A percentile compares a stretch with the other conserved stretches of the same genome.
phyloP scores from a whole-genome alignment of 1,140 invertebrate genomes.

The Aphidius gifuensis region DNA sequence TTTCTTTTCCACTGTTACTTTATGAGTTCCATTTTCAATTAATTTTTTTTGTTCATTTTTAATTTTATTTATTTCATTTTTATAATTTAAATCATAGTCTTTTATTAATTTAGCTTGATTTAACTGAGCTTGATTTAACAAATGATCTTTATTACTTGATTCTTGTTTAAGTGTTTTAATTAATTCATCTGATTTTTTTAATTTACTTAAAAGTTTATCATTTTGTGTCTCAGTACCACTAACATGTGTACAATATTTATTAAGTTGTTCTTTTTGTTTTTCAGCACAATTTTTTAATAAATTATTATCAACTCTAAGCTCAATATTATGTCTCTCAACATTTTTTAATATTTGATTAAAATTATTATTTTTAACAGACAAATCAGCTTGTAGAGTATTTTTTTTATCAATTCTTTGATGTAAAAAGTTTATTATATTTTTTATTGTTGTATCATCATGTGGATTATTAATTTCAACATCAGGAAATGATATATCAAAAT shows the following conservation, averaged over 20 bases:
- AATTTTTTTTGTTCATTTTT: neutral
- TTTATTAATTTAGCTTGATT: slow-evolving; percentile 67
- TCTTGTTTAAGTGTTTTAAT: slow-evolving; percentile 40
- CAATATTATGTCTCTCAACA: slow-evolving; percentile 65
- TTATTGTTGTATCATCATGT: slow-evolving; percentile 64
- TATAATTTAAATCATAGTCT: slow-evolving; percentile 56
- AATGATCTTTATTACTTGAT: too few species aligned
- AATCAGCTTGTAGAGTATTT: slow-evolving; percentile 52
- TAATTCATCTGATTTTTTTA: slow-evolving; percentile 53
- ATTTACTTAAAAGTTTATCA: slow-evolving; percentile 45
- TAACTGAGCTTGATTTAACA: too few species aligned
- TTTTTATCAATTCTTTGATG: slow-evolving; percentile 67
- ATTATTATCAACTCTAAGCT: slow-evolving; percentile 63
- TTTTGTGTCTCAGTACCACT: slow-evolving; percentile 48
- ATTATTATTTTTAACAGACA: slow-evolving; percentile 58
- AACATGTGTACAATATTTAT: slow-evolving; percentile 52
- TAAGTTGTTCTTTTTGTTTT: slow-evolving; percentile 60
- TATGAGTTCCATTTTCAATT: neutral
- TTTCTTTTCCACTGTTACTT: too few species aligned
- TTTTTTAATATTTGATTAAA: slow-evolving; percentile 64
- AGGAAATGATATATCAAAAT: slow-evolving; percentile 67
- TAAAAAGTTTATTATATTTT: slow-evolving; percentile 66
- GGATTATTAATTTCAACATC: slow-evolving; percentile 65
- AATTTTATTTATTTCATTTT: slow-evolving; percentile 59
- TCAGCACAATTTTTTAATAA: slow-evolving; percentile 61